Conservation (phyloP, 2,888 invertebrate species). For the Macroteleia sp. region DNA sequence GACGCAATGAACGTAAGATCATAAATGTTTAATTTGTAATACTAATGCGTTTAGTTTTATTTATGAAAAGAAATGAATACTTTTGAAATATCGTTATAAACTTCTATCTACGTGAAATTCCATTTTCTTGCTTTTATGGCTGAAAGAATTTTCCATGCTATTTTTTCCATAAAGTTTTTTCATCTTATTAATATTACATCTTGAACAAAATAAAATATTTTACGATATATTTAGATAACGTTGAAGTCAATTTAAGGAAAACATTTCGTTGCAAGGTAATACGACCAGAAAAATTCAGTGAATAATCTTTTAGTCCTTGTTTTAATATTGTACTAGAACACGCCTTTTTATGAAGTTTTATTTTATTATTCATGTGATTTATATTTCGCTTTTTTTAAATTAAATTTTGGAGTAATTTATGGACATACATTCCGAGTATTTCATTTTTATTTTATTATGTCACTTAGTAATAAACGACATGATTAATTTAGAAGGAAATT, state of each 20-base stretch:
- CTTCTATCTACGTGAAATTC: conserved; percentile 3
- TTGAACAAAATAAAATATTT: conserved; percentile 17
- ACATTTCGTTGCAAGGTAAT: conserved; percentile 3
- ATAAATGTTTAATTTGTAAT: conserved; percentile 7
- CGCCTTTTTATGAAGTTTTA: background rate
- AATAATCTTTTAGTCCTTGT: conserved; percentile 3
- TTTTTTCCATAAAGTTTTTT: conserved; percentile 18
- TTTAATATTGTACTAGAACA: background rate
- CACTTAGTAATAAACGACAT: no score
- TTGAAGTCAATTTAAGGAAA: no score
- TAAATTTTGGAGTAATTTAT: no score
- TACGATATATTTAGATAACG: no score
- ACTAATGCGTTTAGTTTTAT: conserved; percentile 16
- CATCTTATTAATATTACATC: conserved; percentile 22
- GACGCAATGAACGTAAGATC: background rate
- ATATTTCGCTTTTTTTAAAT: no score
- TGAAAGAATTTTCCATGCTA: conserved; percentile 12
- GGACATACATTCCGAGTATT: no score
- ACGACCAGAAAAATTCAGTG: background rate
- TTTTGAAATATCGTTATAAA: conserved; percentile 17
- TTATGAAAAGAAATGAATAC: background rate
- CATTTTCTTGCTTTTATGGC: conserved; percentile 17
- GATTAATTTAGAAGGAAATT: no score
- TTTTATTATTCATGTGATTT: conserved; percentile 2
- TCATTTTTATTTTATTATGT: no score